Evolutionary conservation across 2,797 vertebrate species (phyloP).

Genomic region (Cottoperca gobio): DNA sequence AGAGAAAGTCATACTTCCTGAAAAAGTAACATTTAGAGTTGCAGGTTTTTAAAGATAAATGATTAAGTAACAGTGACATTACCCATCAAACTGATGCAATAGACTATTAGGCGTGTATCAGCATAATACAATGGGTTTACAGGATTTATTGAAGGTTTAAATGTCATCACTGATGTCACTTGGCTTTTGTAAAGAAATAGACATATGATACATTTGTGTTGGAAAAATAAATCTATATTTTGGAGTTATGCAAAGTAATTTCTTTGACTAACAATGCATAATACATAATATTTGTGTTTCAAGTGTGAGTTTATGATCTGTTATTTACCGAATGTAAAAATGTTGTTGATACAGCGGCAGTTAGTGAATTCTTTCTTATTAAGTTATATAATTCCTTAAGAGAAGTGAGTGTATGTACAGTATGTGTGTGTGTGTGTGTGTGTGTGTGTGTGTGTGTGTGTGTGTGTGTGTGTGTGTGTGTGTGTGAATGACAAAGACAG

Average conservation of each 20-base stretch:
- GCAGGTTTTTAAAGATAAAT: not conserved
- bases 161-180: conserved; percentile 16
- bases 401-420: conserved; percentile 1
- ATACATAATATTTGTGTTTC: not conserved
- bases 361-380: conserved; percentile 40
- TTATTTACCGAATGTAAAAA: not conserved
- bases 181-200: conserved; percentile 43
- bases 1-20: not conserved
- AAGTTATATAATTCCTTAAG: conserved; percentile 58
- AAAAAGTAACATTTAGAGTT: not conserved
- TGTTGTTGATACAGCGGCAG: conserved; percentile 21
- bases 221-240: conserved; percentile 42
- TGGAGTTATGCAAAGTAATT: conserved; percentile 40
- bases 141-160: conserved; percentile 33
- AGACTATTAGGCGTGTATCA: not conserved
- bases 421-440: conserved; percentile 12
- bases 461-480: not conserved
- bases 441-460: conserved; percentile 10
- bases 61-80: not conserved
- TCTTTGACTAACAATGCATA: conserved; percentile 4
- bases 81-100: not conserved
- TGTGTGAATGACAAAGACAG: conserved; percentile 38
- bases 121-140: not conserved
- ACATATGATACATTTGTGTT: conserved; percentile 19
- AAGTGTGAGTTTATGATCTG: not conserved